phyloP scores from a whole-genome alignment of 2,113 vertebrate genomes.

The Asarcornis scutulata region DNA sequence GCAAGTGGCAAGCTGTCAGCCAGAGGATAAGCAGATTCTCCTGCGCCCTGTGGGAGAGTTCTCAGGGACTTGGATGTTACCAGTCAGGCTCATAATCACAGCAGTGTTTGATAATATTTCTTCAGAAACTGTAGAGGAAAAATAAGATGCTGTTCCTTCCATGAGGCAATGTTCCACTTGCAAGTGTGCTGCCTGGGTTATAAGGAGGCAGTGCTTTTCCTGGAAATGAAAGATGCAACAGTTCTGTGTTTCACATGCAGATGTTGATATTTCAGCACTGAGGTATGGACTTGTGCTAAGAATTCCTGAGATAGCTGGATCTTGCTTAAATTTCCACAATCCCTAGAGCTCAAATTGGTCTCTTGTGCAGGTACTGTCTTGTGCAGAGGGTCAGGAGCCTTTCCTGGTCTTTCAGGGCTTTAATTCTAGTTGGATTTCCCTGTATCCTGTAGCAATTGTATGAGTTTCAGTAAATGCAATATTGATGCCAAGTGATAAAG shows the following conservation, averaged over 20 bases:
- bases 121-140: neutral
- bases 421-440: neutral
- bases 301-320: neutral
- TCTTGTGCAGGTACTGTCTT: neutral
- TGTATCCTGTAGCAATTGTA: neutral
- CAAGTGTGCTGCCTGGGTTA: neutral
- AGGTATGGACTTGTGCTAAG: neutral
- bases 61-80: neutral
- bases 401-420: neutral
- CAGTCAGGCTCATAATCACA: neutral
- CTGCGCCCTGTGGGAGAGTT: neutral
- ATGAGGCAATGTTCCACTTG: neutral
- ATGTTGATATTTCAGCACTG: neutral
- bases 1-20: neutral
- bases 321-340: neutral
- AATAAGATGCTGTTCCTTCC: neutral
- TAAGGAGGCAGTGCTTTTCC: neutral
- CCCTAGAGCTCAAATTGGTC: neutral
- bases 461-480: neutral
- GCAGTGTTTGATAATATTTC: neutral
- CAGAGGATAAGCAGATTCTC: neutral
- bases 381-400: neutral
- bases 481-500: neutral
- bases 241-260: neutral
- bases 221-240: neutral